phyloP scores from a whole-genome alignment of 2,888 invertebrate species.

The Oegoconia quadripuncta region DNA sequence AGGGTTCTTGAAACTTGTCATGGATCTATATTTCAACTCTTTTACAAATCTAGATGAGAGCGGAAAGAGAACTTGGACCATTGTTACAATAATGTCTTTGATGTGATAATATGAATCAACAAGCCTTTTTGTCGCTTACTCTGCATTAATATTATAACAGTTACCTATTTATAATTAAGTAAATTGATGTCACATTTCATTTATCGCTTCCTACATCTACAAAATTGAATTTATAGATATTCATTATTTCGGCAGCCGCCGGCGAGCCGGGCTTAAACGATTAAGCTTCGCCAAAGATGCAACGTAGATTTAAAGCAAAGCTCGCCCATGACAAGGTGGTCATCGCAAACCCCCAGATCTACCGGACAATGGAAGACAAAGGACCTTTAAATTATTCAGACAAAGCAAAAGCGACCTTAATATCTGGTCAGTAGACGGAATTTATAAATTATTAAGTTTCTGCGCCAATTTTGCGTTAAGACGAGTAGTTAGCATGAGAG shows the following conservation, averaged over 20 bases:
- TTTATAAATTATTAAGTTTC: slow-evolving; percentile 69
- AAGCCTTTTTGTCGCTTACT: no score
- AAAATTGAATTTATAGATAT: slow-evolving; percentile 57
- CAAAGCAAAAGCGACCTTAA: slow-evolving; percentile 68
- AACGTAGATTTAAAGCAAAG: slow-evolving; percentile 73
- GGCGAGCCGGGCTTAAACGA: slow-evolving; percentile 61
- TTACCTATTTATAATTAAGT: no score
- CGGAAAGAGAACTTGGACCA: no score
- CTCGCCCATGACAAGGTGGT: slow-evolving; percentile 76
- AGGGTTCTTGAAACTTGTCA: no score
- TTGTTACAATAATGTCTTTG: no score
- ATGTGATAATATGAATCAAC: no score
- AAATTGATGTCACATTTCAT: no score
- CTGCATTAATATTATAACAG: no score
- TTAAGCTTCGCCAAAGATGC: slow-evolving; percentile 70
- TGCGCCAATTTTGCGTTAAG: slow-evolving; percentile 69
- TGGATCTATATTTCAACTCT: no score
- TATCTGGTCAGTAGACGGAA: slow-evolving; percentile 48
- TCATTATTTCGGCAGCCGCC: slow-evolving; percentile 53
- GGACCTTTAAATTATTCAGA: slow-evolving; percentile 71
- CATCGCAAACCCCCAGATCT: slow-evolving; percentile 73
- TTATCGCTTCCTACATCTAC: slow-evolving; percentile 21
- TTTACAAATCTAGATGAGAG: no score
- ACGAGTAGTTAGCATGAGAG: slow-evolving; percentile 74
- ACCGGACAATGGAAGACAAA: slow-evolving; percentile 73